A percentile compares a stretch with the other conserved stretches of the same genome.
Evolutionary conservation across 1,140 invertebrate genomes (phyloP).

Genomic region (Atta cephalotes): DNA sequence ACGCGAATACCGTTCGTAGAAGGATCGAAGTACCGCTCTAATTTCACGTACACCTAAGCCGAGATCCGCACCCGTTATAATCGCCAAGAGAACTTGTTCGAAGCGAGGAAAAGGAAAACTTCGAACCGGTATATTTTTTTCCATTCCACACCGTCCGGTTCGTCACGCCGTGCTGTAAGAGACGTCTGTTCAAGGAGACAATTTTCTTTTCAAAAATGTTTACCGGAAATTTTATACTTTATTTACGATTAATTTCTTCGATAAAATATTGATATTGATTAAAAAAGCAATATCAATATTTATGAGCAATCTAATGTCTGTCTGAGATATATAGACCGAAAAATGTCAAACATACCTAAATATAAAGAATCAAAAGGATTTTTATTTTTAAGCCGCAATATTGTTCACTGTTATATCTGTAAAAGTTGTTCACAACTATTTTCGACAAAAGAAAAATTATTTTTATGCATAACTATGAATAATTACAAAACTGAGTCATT

Average conservation of each 20-base stretch:
- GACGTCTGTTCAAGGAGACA: slow-evolving; percentile 18
- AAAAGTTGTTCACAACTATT: neutral
- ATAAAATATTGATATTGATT: neutral
- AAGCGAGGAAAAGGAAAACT: slow-evolving; percentile 67
- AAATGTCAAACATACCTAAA: neutral
- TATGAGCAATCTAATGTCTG: neutral
- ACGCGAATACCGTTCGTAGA: slow-evolving; percentile 71
- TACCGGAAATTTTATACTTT: neutral
- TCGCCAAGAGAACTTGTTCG: slow-evolving; percentile 65
- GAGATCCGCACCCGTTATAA: slow-evolving; percentile 69
- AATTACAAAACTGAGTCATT: slow-evolving; percentile 14
- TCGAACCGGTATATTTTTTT: slow-evolving; percentile 60
- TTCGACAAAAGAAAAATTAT: neutral
- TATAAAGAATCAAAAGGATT: neutral
- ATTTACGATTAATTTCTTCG: neutral
- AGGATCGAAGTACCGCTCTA: slow-evolving; percentile 75
- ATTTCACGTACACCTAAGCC: slow-evolving; percentile 69
- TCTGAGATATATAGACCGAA: neutral
- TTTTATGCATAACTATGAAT: neutral
- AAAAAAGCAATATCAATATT: neutral
- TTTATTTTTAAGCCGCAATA: neutral
- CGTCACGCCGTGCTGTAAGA: slow-evolving; percentile 17
- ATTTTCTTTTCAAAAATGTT: slow-evolving; percentile 22
- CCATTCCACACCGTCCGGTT: slow-evolving; percentile 40
- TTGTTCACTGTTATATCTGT: neutral